These are phyloP conservation scores for Tragelaphus buxtoni DNA, from an alignment of 2,113 vertebrate genomes.

Conservation along the genomic window DNA sequence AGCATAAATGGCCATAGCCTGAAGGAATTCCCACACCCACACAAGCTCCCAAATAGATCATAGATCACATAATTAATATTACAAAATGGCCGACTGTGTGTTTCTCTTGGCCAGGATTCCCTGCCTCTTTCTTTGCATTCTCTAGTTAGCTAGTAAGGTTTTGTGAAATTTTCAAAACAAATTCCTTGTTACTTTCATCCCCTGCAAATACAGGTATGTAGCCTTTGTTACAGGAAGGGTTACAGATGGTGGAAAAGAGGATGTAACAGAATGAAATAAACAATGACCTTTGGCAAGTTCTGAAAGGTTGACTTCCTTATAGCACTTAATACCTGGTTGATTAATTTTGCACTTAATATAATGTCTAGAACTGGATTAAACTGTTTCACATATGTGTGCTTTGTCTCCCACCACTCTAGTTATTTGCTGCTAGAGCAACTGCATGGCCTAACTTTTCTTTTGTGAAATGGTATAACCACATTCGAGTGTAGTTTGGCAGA, in stretches of 20 bases:
- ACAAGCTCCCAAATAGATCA: slow-evolving; percentile 31
- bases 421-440: not conserved
- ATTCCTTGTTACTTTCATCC: not conserved
- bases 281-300: too few relatives aligned
- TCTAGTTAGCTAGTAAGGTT: not conserved
- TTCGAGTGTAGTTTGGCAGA: not conserved
- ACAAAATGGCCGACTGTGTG: slow-evolving; percentile 17
- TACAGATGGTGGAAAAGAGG: not conserved
- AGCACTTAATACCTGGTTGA: not conserved
- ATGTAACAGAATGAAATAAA: not conserved
- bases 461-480: not conserved
- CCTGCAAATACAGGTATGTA: not conserved
- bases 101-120: slow-evolving; percentile 46
- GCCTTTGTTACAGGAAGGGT: not conserved
- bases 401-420: not conserved
- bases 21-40: slow-evolving; percentile 32
- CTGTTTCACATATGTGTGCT: not conserved
- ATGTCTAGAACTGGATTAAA: not conserved
- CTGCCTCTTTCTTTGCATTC: not conserved
- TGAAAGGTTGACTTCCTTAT: not conserved
- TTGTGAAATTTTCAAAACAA: slow-evolving; percentile 28
- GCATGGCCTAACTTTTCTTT: not conserved
- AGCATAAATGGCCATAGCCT: slow-evolving; percentile 38
- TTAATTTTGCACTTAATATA: not conserved
- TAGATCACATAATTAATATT: slow-evolving; percentile 47